Conservation (phyloP, 2,888 invertebrate species). For the Spodoptera picta region DNA sequence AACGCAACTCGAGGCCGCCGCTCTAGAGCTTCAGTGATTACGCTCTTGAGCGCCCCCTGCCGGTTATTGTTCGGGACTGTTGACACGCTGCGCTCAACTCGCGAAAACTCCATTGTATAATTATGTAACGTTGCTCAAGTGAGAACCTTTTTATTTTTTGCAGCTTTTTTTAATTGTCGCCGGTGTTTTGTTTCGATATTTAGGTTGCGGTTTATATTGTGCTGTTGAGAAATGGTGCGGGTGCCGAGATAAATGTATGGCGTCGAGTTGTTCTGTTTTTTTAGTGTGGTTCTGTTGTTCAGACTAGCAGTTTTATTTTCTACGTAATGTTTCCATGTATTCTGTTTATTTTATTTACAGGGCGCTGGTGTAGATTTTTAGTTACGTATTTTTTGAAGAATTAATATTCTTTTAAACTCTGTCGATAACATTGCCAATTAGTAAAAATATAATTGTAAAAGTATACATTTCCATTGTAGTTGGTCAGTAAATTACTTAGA, state of each 20-base stretch:
- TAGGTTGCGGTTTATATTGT: constrained; percentile 43
- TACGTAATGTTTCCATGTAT: background rate
- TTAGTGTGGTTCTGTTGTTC: background rate
- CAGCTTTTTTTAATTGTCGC: constrained; percentile 50
- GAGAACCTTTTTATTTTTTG: constrained; percentile 44
- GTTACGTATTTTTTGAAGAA: too few relatives aligned
- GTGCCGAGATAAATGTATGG: constrained; percentile 14
- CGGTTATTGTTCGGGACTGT: constrained; percentile 59
- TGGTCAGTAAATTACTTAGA: too few relatives aligned
- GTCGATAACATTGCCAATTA: too few relatives aligned
- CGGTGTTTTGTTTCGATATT: constrained; percentile 54
- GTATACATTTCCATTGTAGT: too few relatives aligned
- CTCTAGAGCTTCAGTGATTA: constrained; percentile 54
- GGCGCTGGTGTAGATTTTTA: too few relatives aligned
- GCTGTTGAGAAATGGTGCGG: constrained; percentile 18
- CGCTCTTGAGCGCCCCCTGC: constrained; percentile 50
- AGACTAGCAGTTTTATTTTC: background rate
- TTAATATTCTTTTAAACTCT: too few relatives aligned
- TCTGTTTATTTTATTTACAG: too few relatives aligned
- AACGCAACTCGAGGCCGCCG: constrained; percentile 32
- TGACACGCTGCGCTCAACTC: constrained; percentile 51
- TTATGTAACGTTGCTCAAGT: constrained; percentile 58
- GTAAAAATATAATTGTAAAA: too few relatives aligned
- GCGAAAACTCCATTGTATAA: constrained; percentile 56
- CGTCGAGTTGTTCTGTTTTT: background rate